phyloP scores from a whole-genome alignment of 1,140 invertebrate species.

The Druon quercuslanigerum region DNA sequence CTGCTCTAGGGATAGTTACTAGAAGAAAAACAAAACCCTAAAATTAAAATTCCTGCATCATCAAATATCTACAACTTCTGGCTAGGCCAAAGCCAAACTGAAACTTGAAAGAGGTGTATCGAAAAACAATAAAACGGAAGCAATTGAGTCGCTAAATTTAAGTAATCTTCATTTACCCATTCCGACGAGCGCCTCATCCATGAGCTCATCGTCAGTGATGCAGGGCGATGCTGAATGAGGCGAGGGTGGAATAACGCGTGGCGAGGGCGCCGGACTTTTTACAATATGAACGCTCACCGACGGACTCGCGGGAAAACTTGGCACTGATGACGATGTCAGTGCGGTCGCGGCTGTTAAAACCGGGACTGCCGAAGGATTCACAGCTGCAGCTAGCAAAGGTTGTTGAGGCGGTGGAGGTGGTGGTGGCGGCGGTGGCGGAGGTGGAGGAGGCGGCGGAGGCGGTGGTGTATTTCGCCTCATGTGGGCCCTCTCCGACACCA shows the following conservation, averaged over 20 bases:
- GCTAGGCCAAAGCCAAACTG: constrained; percentile 23
- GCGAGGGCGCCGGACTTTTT: constrained; percentile 85
- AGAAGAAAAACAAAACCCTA: too few species aligned
- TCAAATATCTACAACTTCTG: neutral
- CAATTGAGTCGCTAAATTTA: constrained; percentile 57
- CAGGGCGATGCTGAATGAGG: constrained; percentile 87
- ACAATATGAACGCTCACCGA: constrained; percentile 86
- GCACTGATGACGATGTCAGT: constrained; percentile 9
- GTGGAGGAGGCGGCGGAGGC: constrained; percentile 50
- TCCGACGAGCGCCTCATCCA: constrained; percentile 90
- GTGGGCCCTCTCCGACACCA: constrained; percentile 70
- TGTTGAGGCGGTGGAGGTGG: constrained; percentile 34
- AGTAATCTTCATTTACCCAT: constrained; percentile 79
- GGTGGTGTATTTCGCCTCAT: constrained; percentile 74
- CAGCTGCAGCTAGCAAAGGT: constrained; percentile 31
- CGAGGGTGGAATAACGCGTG: constrained; percentile 80
- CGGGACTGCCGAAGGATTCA: constrained; percentile 32
- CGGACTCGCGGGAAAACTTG: constrained; percentile 78
- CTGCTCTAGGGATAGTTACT: too few species aligned
- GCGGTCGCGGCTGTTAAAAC: constrained; percentile 2
- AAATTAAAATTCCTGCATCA: neutral
- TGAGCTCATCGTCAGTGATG: constrained; percentile 91
- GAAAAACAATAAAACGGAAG: constrained; percentile 40
- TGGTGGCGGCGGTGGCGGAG: constrained; percentile 27
- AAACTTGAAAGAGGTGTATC: constrained; percentile 38